Base-by-base conservation (phyloP, 2,113 vertebrate species). In the Cyphomyrus plagiostoma region DNA sequence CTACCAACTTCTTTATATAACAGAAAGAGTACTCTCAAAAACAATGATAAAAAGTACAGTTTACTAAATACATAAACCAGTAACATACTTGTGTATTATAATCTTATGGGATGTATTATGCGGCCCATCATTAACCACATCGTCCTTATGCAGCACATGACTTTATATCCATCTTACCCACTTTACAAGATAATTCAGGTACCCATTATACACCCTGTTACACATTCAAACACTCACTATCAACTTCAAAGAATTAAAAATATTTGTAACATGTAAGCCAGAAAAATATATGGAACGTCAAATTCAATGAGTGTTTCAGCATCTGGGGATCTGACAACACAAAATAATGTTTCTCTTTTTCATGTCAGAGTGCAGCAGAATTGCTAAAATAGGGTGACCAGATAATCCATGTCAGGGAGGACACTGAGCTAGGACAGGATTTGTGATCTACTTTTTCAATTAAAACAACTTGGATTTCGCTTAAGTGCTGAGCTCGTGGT, bases 181-280 rank as follows among this genome's bases (percentile, higher is more conserved):
- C 17, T 95, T 96, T 94, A 95, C 94, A 94, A 96, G 95, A 94
- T 96, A 95, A 96, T 95, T 84, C 42, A 84, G 80, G 39, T n/a
- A 66, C 62, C 62, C n/a, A 30, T 66, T 66, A 66, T 66, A 77
- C 70, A 77, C 70, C 30, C 13, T 39, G 15, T 2, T 77, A 39
- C 35, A 77, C 30, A 77, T 77, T 19, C 30, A 39, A 19, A 19
- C 70, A 77, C 35, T 35, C 35, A 77, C 11, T 39, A 77, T 39
- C 70, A 2, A 77, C 30, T 30, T 74, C 11, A 74, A 74, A 74
- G 66, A 26, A 74, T 5, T 77, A 35, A 77, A 39, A 19, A 77
- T 39, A 77, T 2, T 6, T 19, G 15, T 77, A 39, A 77, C 70
- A 19, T 19, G 15, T 77, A 77, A n/a, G 35, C 70, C 13, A 39